These are phyloP conservation scores for Ibidorhyncha struthersii DNA, from an alignment of 2,113 vertebrate genomes.

Conservation along the genomic window DNA sequence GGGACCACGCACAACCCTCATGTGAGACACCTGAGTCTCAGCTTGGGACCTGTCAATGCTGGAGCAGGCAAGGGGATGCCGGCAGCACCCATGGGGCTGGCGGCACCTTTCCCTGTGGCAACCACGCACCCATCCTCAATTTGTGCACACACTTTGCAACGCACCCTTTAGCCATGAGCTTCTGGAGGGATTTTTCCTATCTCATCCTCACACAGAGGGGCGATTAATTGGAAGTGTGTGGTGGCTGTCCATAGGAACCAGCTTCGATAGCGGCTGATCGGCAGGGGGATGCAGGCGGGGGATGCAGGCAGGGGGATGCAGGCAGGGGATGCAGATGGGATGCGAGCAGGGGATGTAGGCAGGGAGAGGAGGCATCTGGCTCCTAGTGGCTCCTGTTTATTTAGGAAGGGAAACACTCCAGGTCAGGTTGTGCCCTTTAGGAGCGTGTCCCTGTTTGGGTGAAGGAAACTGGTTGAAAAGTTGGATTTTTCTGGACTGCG, in stretches of 20 bases:
- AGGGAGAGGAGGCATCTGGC: not conserved
- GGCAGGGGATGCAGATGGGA: not conserved
- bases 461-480: not conserved
- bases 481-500: not conserved
- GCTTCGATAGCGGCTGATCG: not conserved
- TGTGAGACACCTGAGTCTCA: not conserved
- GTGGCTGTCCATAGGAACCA: not conserved
- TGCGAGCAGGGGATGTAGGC: not conserved
- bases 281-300: not conserved
- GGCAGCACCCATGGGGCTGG: not conserved
- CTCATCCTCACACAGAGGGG: not conserved
- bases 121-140: rapidly evolving
- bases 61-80: too few species aligned
- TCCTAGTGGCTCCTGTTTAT: not conserved
- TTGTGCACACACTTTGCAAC: rapidly evolving
- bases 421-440: rapidly evolving
- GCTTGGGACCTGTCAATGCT: not conserved
- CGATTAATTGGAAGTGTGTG: too few species aligned
- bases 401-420: not conserved
- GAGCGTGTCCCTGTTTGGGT: rapidly evolving
- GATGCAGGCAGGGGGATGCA: not conserved
- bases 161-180: not conserved
- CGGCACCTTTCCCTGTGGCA: not conserved
- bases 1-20: rapidly evolving
- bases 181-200: not conserved